Conservation (phyloP, 2,888 invertebrate genomes). For the Aethes cnicana region DNA sequence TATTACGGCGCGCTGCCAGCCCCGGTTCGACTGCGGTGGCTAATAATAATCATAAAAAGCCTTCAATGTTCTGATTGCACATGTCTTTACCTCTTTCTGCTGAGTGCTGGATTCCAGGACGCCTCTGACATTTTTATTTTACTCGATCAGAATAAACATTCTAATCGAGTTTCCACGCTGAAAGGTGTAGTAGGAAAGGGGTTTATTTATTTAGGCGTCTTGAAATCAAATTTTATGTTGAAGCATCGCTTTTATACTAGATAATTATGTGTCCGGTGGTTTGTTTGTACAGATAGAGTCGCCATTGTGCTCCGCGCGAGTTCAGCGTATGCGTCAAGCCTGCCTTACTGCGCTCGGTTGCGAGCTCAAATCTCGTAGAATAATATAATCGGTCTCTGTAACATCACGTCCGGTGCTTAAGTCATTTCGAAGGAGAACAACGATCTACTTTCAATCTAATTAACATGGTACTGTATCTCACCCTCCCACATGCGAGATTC, state of each 20-base stretch:
- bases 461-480: too few relatives aligned
- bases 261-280: slow-evolving; percentile 9
- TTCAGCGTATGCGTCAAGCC: slow-evolving; percentile 52
- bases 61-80: too few relatives aligned
- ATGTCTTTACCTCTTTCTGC: slow-evolving; percentile 1
- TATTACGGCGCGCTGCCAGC: neutral
- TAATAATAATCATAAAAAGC: too few relatives aligned
- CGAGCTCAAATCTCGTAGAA: slow-evolving; percentile 56
- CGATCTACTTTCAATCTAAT: neutral
- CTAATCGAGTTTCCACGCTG: too few relatives aligned
- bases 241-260: slow-evolving; percentile 1
- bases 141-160: too few relatives aligned
- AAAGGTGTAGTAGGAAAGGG: slow-evolving; percentile 23
- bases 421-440: slow-evolving; percentile 3
- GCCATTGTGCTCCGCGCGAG: slow-evolving; percentile 27
- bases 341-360: slow-evolving; percentile 41
- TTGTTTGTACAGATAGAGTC: neutral
- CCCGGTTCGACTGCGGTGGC: neutral
- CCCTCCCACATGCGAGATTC: too few relatives aligned
- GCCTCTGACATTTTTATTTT: slow-evolving; percentile 2
- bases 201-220: slow-evolving; percentile 34
- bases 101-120: slow-evolving; percentile 1
- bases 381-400: slow-evolving; percentile 52
- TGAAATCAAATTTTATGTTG: slow-evolving; percentile 32
- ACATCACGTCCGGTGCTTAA: slow-evolving; percentile 59